A percentile compares a stretch with the other conserved stretches of the same genome.
Evolutionary conservation across 2,113 vertebrate genomes (phyloP).

Genomic region (Alethe castanea): DNA sequence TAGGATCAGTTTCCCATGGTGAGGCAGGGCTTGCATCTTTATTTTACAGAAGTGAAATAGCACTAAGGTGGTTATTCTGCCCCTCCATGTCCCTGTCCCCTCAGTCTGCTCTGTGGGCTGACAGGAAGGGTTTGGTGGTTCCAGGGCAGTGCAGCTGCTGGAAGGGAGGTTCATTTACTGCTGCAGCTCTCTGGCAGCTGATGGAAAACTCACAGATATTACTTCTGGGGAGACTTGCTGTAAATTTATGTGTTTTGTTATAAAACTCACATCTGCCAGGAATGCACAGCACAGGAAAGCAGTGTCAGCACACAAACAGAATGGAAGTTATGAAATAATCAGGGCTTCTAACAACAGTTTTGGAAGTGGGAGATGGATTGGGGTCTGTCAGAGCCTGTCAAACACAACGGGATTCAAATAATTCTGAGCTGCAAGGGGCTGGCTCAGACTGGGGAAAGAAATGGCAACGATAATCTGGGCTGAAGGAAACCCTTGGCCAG

Average conservation of each 20-base stretch:
- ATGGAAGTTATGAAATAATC: conserved; percentile 1
- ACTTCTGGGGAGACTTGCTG: background rate
- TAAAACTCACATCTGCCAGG: background rate
- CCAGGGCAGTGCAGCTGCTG: background rate
- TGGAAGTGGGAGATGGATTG: background rate
- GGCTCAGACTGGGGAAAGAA: background rate
- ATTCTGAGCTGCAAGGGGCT: background rate
- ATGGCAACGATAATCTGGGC: background rate
- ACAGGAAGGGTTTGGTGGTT: background rate
- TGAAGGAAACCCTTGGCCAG: background rate
- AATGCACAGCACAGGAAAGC: background rate
- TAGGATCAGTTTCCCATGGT: background rate
- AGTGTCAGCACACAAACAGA: background rate
- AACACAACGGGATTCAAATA: background rate
- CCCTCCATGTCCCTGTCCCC: background rate
- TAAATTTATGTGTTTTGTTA: background rate
- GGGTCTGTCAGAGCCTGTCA: background rate
- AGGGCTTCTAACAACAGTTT: background rate
- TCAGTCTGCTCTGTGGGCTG: background rate
- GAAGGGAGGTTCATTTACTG: background rate
- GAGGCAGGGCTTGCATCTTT: background rate
- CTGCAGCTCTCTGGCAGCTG: background rate
- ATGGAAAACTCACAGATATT: background rate
- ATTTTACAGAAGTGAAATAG: background rate
- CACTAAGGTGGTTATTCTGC: background rate